Evolutionary conservation across 2,888 invertebrate genomes (phyloP).

Genomic region (Agrochola circellaris): DNA sequence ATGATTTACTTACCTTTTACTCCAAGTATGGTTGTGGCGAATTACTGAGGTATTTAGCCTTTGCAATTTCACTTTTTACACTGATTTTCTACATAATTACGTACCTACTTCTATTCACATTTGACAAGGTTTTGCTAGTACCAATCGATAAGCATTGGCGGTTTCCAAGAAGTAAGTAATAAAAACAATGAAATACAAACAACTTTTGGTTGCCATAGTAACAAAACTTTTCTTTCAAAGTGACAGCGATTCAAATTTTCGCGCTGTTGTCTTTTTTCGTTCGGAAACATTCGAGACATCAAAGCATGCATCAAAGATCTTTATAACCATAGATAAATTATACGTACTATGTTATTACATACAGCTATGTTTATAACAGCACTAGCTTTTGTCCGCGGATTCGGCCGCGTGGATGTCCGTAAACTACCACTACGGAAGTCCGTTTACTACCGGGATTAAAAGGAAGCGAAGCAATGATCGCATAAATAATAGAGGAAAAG

Average conservation of each 20-base stretch:
- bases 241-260: conserved; percentile 63
- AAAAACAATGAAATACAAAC: conserved; percentile 61
- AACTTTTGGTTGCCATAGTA: conserved; percentile 57
- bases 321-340: too few relatives aligned
- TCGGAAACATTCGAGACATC: conserved; percentile 27
- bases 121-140: not conserved
- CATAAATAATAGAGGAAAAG: too few relatives aligned
- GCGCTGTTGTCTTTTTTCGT: conserved; percentile 23
- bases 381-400: too few relatives aligned
- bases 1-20: not conserved
- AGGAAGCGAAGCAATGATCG: too few relatives aligned
- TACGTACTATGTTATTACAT: too few relatives aligned
- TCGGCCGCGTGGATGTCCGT: too few relatives aligned
- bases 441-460: too few relatives aligned
- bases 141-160: conserved; percentile 32
- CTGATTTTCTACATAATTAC: conserved; percentile 13
- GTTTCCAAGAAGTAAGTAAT: conserved; percentile 58
- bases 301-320: too few relatives aligned
- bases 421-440: too few relatives aligned
- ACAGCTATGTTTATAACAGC: too few relatives aligned
- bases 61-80: not conserved
- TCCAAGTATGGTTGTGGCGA: not conserved
- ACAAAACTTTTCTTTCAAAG: conserved; percentile 40
- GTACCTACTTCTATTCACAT: not conserved
- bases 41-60: not conserved